phyloP scores from a whole-genome alignment of 2,888 invertebrate genomes.

The Zaprionus obscuricornis region DNA sequence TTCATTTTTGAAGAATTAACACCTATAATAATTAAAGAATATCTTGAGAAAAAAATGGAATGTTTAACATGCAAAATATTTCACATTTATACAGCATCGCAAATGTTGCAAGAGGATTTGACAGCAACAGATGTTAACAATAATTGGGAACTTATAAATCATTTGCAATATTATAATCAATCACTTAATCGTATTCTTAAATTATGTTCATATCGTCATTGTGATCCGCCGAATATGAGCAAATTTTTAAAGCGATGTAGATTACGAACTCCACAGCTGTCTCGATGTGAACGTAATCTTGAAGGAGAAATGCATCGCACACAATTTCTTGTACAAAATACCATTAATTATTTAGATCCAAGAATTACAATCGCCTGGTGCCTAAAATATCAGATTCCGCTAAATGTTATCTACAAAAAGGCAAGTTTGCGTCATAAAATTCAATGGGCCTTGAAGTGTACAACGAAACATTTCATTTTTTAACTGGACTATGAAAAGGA shows the following conservation, averaged over 20 bases:
- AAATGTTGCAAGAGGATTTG: neutral
- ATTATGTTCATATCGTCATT: no score
- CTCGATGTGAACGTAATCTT: no score
- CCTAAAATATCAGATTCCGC: conserved; percentile 1
- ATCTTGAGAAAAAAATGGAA: conserved; percentile 20
- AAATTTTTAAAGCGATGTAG: no score
- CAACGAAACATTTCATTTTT: neutral
- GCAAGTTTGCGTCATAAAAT: neutral
- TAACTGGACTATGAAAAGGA: no score
- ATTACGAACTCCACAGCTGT: no score
- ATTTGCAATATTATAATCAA: no score
- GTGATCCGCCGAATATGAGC: no score
- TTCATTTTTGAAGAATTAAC: conserved; percentile 13
- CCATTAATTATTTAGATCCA: conserved; percentile 10
- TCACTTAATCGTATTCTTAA: no score
- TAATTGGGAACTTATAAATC: no score
- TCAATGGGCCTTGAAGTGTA: conserved; percentile 9
- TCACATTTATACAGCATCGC: conserved; percentile 24
- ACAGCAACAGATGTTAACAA: no score
- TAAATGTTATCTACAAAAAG: conserved; percentile 1
- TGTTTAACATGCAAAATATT: conserved; percentile 13
- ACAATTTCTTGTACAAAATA: neutral
- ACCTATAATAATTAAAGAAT: neutral
- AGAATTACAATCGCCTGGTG: conserved; percentile 28
- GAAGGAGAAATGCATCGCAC: no score